phyloP scores from a whole-genome alignment of 2,113 vertebrate genomes.

The Dolichotis patagonum region DNA sequence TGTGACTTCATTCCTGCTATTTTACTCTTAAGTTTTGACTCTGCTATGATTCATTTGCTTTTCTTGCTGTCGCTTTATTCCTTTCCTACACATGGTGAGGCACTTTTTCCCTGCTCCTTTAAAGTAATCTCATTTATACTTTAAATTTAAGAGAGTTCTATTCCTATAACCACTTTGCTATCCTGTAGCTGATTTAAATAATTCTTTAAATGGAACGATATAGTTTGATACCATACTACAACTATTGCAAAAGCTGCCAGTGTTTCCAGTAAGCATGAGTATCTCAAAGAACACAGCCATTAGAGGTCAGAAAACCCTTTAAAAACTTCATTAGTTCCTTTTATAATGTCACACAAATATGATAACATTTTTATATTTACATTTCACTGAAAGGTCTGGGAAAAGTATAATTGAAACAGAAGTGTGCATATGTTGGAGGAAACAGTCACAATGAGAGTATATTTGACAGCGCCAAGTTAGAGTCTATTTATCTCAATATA shows the following conservation, averaged over 20 bases:
- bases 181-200: background rate
- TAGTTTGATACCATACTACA: background rate
- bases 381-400: background rate
- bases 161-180: background rate
- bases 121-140: background rate
- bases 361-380: background rate
- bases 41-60: background rate
- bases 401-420: background rate
- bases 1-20: background rate
- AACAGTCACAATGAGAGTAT: background rate
- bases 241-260: background rate
- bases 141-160: background rate
- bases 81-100: background rate
- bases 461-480: background rate
- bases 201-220: conserved; percentile 1
- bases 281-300: background rate
- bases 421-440: background rate
- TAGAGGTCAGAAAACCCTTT: background rate
- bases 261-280: background rate
- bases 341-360: conserved; percentile 10
- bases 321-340: background rate
- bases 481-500: background rate
- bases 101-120: background rate
- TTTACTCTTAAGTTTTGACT: background rate
- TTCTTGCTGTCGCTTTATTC: background rate